Percentiles rank a stretch among this genome's conserved stretches.
Conservation (phyloP, 2,113 vertebrate species). For the Piaya cayana region DNA sequence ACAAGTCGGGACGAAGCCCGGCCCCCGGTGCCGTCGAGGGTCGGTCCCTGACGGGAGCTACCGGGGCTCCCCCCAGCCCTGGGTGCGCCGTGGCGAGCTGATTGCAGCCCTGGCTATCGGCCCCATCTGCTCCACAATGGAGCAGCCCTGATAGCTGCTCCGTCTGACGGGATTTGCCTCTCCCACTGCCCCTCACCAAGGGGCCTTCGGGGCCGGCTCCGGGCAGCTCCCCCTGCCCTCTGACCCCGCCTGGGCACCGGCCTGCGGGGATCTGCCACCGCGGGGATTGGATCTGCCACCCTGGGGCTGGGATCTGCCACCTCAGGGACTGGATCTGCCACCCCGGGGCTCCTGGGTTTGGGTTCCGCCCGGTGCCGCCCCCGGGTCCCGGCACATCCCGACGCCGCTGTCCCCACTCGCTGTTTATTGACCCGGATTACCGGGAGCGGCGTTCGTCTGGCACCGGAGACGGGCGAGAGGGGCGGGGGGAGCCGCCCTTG, state of each 20-base stretch:
- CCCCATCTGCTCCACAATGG: background rate
- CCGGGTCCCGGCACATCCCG: accelerated
- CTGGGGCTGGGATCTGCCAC: too few species aligned
- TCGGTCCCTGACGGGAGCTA: too few species aligned
- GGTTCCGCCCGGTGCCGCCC: background rate
- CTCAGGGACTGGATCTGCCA: too few species aligned
- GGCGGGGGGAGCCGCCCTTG: too few species aligned
- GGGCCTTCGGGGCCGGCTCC: background rate
- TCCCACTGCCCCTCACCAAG: background rate
- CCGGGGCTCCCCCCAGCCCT: too few species aligned
- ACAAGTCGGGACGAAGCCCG: too few species aligned
- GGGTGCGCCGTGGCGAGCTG: background rate
- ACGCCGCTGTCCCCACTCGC: background rate
- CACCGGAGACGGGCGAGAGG: conserved; percentile 3
- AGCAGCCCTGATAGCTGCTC: background rate
- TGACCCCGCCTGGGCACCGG: background rate
- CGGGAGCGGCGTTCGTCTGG: background rate
- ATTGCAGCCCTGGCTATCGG: background rate
- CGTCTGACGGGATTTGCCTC: background rate
- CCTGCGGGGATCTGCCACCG: too few species aligned
- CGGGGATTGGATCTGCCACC: too few species aligned
- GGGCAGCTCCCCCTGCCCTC: background rate
- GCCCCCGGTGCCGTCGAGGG: background rate
- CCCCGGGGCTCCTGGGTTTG: too few species aligned
- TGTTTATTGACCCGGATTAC: conserved; percentile 49